A percentile compares a stretch with the other conserved stretches of the same genome.
Evolutionary conservation across 2,888 invertebrate genomes (phyloP).

Genomic region (Chrysolina oricalcia): DNA sequence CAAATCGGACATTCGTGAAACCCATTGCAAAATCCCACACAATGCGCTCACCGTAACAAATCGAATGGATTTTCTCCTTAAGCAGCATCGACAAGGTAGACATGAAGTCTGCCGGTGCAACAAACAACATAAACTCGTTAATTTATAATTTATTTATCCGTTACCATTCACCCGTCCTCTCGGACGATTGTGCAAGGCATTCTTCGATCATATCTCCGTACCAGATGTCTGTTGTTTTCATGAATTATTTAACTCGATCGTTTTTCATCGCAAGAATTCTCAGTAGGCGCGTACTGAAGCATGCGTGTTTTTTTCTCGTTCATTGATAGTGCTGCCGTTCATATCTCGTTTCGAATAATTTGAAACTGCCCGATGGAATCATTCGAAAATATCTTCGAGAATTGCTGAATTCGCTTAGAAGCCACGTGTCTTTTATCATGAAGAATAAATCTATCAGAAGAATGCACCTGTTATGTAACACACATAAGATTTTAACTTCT

Average conservation of each 20-base stretch:
- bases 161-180: slow-evolving; percentile 22
- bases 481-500: too few species aligned
- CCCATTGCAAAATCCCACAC: slow-evolving; percentile 6
- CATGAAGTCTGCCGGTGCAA: slow-evolving; percentile 52
- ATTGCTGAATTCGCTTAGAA: neutral
- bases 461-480: too few species aligned
- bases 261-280: slow-evolving; percentile 28
- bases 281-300: slow-evolving; percentile 34
- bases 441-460: too few species aligned
- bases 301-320: slow-evolving; percentile 10
- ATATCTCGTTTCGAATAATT: neutral
- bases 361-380: neutral
- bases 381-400: neutral
- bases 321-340: neutral
- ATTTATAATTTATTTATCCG: slow-evolving; percentile 37
- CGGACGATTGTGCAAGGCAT: slow-evolving; percentile 33
- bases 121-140: slow-evolving; percentile 23
- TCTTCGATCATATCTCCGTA: slow-evolving; percentile 39
- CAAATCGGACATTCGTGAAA: neutral
- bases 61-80: slow-evolving; percentile 46
- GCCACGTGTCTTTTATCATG: neutral
- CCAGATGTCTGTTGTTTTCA: slow-evolving; percentile 33
- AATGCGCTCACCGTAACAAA: neutral
- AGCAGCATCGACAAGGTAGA: slow-evolving; percentile 53
- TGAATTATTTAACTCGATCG: slow-evolving; percentile 39